These are phyloP conservation scores for Typhlomys cinereus DNA, from an alignment of 2,113 vertebrate genomes.

Conservation along the genomic window DNA sequence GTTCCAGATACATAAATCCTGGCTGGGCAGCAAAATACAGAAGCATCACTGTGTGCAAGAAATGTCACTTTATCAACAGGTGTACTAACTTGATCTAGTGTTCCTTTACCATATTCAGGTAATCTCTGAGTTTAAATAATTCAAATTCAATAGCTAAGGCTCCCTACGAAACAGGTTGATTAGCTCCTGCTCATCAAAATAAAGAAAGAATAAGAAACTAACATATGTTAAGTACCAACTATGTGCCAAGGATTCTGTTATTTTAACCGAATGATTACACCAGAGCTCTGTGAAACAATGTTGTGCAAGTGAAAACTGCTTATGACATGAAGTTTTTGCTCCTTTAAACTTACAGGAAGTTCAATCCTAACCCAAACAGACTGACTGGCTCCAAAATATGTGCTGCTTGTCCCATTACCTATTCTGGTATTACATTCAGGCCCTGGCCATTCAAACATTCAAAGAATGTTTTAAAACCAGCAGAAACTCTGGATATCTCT, in stretches of 20 bases:
- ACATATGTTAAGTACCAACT: background rate
- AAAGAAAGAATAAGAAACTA: slow-evolving; percentile 26
- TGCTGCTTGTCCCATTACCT: background rate
- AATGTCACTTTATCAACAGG: slow-evolving; percentile 18
- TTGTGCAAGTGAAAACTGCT: slow-evolving; percentile 11
- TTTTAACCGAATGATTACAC: background rate
- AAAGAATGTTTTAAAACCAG: background rate
- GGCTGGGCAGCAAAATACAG: slow-evolving; percentile 39
- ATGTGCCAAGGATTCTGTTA: background rate
- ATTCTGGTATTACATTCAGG: background rate
- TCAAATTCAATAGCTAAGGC: background rate
- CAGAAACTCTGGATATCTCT: background rate
- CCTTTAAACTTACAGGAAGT: background rate
- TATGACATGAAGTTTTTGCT: background rate
- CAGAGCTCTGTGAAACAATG: background rate
- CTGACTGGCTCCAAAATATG: background rate
- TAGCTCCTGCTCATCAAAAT: background rate
- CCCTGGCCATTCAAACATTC: background rate
- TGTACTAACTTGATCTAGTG: slow-evolving; percentile 13
- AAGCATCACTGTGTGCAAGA: slow-evolving; percentile 23
- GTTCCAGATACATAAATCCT: slow-evolving; percentile 66
- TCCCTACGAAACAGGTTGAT: background rate
- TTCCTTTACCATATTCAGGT: background rate
- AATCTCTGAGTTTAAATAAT: background rate
- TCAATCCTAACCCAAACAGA: background rate